These are phyloP conservation scores for Hylyphantes graminicola DNA, from an alignment of 1,140 invertebrate genomes.

Conservation along the genomic window DNA sequence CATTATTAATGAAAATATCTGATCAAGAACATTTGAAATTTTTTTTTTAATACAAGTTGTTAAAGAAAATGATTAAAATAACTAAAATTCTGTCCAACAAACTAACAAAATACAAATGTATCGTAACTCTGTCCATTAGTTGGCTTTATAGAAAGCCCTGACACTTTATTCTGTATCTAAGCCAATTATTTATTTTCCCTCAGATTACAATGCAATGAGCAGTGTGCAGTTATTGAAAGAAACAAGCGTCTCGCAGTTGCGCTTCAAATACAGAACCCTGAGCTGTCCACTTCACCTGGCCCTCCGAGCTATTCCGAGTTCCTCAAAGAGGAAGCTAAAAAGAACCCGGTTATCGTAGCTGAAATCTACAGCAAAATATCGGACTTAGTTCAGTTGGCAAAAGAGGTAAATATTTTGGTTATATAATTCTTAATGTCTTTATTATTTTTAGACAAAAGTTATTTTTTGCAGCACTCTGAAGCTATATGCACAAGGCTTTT, in stretches of 20 bases:
- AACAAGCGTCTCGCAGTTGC: constrained; percentile 88
- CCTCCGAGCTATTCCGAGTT: constrained; percentile 85
- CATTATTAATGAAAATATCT: no score
- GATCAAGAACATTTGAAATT: no score
- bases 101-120: no score
- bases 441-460: no score
- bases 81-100: no score
- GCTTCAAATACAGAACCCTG: constrained; percentile 89
- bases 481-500: no score
- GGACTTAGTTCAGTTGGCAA: constrained; percentile 87
- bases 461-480: background rate
- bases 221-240: constrained; percentile 86
- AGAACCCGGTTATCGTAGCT: constrained; percentile 83
- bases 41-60: no score
- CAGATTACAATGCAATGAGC: constrained; percentile 90
- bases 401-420: constrained; percentile 74
- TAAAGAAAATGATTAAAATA: no score
- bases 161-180: background rate
- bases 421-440: background rate
- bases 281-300: constrained; percentile 76
- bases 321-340: constrained; percentile 85
- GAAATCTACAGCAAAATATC: constrained; percentile 86
- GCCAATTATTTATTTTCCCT: constrained; percentile 37
- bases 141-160: no score
- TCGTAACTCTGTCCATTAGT: no score